A percentile compares a stretch with the other conserved stretches of the same genome.
These are phyloP conservation scores for Lepidurus packardi DNA, from an alignment of 1,140 invertebrate species.

Conservation along the genomic window DNA sequence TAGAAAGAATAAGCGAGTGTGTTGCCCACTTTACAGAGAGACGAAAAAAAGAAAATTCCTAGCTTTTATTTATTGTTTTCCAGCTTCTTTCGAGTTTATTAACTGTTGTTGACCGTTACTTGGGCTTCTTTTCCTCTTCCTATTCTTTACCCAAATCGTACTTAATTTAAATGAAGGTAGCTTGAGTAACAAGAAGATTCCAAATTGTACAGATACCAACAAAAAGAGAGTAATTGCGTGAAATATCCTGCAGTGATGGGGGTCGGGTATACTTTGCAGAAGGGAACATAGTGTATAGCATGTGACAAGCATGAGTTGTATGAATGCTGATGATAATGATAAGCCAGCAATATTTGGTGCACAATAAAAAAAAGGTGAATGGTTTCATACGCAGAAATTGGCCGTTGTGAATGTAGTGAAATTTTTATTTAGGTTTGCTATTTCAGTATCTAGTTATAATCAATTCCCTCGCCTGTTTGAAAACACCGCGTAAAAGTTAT, in stretches of 20 bases:
- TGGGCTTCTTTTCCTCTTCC: conserved; percentile 9
- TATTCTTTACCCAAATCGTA: conserved; percentile 14
- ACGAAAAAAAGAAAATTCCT: background rate
- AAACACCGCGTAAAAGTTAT: too few relatives aligned
- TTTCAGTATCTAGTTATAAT: background rate
- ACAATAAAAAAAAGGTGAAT: conserved; percentile 14
- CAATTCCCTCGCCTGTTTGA: background rate
- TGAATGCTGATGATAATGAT: background rate
- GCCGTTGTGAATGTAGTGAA: background rate
- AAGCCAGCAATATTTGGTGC: conserved; percentile 13
- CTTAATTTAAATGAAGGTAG: conserved; percentile 16
- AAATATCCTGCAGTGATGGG: background rate
- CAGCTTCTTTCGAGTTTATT: conserved; percentile 6
- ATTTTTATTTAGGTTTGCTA: too few relatives aligned
- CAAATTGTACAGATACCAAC: background rate
- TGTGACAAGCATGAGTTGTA: background rate
- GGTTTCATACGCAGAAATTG: conserved; percentile 6
- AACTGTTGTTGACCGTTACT: background rate
- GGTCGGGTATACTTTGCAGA: background rate
- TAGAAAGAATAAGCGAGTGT: background rate
- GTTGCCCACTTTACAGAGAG: background rate
- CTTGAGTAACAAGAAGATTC: background rate
- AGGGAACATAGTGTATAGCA: background rate
- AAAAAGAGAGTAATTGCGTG: background rate
- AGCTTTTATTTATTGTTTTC: conserved; percentile 3